Evolutionary conservation across 2,888 invertebrate species (phyloP), one percentile per base, ranked within the genome.

Genomic region (Spodoptera exigua): DNA sequence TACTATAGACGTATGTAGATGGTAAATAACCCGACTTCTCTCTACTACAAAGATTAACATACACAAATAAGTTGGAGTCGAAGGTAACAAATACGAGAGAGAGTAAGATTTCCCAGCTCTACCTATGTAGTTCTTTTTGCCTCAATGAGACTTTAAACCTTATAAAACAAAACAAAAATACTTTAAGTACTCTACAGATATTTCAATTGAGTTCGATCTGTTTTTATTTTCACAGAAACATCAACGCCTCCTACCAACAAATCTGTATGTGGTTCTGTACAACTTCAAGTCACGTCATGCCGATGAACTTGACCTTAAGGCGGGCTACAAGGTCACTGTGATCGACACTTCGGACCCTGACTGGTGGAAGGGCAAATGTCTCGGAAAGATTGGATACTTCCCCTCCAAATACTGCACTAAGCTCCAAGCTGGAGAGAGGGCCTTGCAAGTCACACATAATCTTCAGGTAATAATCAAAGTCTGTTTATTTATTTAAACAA

Each of bases 281-380:
- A 98, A 99, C 93, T 99, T 99, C 91, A 98, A 98, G 84, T 98
- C 98, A 0, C 96, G 99, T 59, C 99, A 99, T 90, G 97, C 97
- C 55, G 99, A 99, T 87, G 99, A 99, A 87, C 93, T 99, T 79
- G 99, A 99, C 86, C 95, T 99, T 35, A 98, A 98, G 94, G 98
- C 98, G 17, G 98, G 98, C 2, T 97, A 97, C 91, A 95, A 96
- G 84, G 97, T 99, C 53, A 98, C 98, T 11, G 98, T 99, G 59
- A 98, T 98, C 74, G 99, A 99, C 87, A 98, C 98, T 44, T 96
- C 98, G 0, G 99, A 99, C 90, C 97, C 97, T 11, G 98, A 99
- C 85, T 99, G 99, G 99, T 99, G 99, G 99, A 98, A 98, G 93
- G 99, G 99, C 45, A 98, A 98, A 89, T 98, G 98, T 83, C 95